Percentiles rank a stretch among this genome's conserved stretches.
These are phyloP conservation scores for Pangasius mekongensis DNA, from an alignment of 2,797 vertebrate genomes.

Conservation along the genomic window DNA sequence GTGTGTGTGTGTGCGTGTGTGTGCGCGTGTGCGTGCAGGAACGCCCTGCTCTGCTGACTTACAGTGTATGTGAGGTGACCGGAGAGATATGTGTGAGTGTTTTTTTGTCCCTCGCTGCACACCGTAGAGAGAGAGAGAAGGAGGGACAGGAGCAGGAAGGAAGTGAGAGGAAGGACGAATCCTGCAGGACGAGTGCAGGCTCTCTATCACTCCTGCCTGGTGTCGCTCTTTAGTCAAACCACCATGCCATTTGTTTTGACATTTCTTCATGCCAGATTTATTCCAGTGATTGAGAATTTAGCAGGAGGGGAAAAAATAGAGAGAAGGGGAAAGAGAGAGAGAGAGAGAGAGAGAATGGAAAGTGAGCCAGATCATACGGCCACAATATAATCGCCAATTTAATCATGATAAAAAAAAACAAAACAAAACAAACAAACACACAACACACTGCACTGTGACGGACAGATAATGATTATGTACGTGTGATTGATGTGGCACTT, in stretches of 20 bases:
- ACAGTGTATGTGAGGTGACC: slow-evolving; percentile 34
- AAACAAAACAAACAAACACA: slow-evolving; percentile 12
- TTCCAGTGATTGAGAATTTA: slow-evolving; percentile 29
- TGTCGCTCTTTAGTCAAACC: slow-evolving; percentile 43
- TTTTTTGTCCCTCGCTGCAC: slow-evolving; percentile 38
- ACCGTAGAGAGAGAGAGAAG: slow-evolving; percentile 7
- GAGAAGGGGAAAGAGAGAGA: too few species aligned
- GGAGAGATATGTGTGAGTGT: slow-evolving; percentile 5
- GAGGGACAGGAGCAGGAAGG: slow-evolving; percentile 7
- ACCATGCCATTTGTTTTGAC: slow-evolving; percentile 54
- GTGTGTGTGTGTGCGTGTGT: slow-evolving; percentile 48
- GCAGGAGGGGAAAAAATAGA: background rate
- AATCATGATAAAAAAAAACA: background rate
- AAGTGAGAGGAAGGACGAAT: slow-evolving; percentile 38
- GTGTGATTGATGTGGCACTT: slow-evolving; percentile 41
- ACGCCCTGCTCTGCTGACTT: slow-evolving; percentile 39
- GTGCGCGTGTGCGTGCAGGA: slow-evolving; percentile 32
- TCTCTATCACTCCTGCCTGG: slow-evolving; percentile 22
- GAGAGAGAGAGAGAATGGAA: background rate
- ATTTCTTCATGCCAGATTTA: slow-evolving; percentile 52
- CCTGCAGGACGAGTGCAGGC: slow-evolving; percentile 30
- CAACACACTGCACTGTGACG: background rate
- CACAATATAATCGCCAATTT: background rate
- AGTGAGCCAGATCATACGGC: background rate
- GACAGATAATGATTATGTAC: background rate